Evolutionary conservation across 1,140 invertebrate species (phyloP).

Genomic region (Amyelois transitella): DNA sequence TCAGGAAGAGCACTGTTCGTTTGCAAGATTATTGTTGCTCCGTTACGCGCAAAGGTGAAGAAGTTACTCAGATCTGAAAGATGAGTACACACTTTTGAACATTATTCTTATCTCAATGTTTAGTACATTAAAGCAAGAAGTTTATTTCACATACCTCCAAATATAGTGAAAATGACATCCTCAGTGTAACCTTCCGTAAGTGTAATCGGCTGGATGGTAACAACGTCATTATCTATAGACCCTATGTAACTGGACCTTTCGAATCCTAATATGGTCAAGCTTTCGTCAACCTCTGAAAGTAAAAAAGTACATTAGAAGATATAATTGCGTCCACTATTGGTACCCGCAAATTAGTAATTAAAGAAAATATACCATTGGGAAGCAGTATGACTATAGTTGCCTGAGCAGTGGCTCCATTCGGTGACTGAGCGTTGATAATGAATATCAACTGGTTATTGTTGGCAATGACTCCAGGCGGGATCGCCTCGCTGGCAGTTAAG

Average conservation of each 20-base stretch:
- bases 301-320: background rate
- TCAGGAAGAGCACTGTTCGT: constrained; percentile 6
- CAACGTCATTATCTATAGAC: background rate
- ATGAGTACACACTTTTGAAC: no score
- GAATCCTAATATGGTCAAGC: background rate
- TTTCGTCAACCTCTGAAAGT: constrained; percentile 1
- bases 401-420: background rate
- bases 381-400: background rate
- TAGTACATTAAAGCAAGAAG: no score
- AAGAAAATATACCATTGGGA: constrained; percentile 2
- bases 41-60: constrained; percentile 1
- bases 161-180: constrained; percentile 12
- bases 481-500: constrained; percentile 4
- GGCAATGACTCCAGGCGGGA: constrained; percentile 14
- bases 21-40: background rate
- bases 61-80: constrained; percentile 9
- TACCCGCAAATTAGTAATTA: constrained; percentile 6
- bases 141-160: constrained; percentile 14
- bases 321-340: no score
- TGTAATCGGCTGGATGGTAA: background rate
- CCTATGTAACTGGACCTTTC: constrained; percentile 3
- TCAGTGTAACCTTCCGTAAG: constrained; percentile 6
- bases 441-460: constrained; percentile 20
- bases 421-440: constrained; percentile 4
- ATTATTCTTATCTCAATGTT: no score